Base-by-base conservation (phyloP, 2,113 vertebrate species). In the Sterrhoptilus dennistouni region DNA sequence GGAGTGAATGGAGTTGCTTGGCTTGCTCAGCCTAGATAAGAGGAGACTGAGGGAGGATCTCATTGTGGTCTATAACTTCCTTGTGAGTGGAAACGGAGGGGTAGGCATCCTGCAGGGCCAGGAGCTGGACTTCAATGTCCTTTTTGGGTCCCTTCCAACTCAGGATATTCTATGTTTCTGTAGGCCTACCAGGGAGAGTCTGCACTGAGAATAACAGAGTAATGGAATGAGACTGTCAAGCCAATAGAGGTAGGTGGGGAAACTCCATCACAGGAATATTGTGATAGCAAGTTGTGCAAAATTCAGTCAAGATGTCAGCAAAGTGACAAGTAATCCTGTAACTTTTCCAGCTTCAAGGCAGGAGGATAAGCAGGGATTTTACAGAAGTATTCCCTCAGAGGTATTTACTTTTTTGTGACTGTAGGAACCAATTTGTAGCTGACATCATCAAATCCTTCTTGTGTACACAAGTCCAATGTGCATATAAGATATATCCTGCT, bases 251-350 rank as follows among this genome's bases (percentile, higher is more conserved):
- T 18, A 21, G 35, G 23, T 38, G 33, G 4, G 15, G 33, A 12
- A 54, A 64, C 29, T 54, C 29, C 14, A 6, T 63, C 70, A 54
- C 0, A 0, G 20, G 18, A 59, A 52, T 1, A 0, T 3, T 47
- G 15, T 45, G 54, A 68, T 54, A 75, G 75, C 10, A 85, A 27
- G 28, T 50, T 45, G 45, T 71, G 33, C 15, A 71, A 75, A 87
- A 69, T 82, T 92, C 23, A 59, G 8, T 85, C 14, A 81, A 42
- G 49, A n/a, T 60, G 42, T 59, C 74, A 85, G 42, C 56, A 75
- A 45, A 87, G 18, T 1, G 3, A 64, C 59, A 90, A 63, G 33
- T 42, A 69, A 77, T 70, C 18, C 36, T 64, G 17, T 64, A 90
- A 56, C 1, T 45, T 52, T 56, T 38, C 49, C 61, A 0, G 0